Percentiles rank a stretch among this genome's conserved stretches.
Evolutionary conservation across 2,888 invertebrate species (phyloP).

Genomic region (Cacoxenus indagator): DNA sequence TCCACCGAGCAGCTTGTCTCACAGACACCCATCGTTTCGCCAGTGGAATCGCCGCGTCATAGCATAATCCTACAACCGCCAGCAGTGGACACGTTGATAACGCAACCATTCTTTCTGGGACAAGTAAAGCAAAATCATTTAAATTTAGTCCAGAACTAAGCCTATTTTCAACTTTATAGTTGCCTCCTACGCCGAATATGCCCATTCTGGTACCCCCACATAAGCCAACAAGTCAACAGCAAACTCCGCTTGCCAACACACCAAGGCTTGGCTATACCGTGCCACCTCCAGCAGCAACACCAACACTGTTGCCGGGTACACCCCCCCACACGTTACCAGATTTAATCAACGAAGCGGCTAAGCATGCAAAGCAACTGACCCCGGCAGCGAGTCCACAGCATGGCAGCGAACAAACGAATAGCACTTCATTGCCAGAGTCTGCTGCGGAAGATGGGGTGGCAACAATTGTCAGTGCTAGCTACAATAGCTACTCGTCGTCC

Average conservation of each 20-base stretch:
- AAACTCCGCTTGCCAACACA: background rate
- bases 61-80: conserved; percentile 75
- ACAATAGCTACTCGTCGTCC: conserved; percentile 46
- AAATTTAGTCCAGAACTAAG: background rate
- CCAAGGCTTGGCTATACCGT: conserved; percentile 13
- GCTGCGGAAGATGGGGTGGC: conserved; percentile 8
- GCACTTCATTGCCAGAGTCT: conserved; percentile 23
- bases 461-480: conserved; percentile 31
- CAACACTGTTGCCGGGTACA: background rate
- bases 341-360: conserved; percentile 54
- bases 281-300: conserved; percentile 30
- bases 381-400: conserved; percentile 26
- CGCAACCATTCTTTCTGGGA: conserved; percentile 59
- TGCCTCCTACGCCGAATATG: conserved; percentile 34
- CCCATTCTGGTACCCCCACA: conserved; percentile 62
- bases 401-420: conserved; percentile 4
- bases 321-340: conserved; percentile 45
- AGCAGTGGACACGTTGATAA: conserved; percentile 56
- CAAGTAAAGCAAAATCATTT: conserved; percentile 51
- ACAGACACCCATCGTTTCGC: conserved; percentile 41
- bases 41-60: conserved; percentile 59
- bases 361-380: conserved; percentile 25
- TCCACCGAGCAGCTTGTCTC: conserved; percentile 16
- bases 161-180: conserved; percentile 38
- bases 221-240: conserved; percentile 31